Conservation (phyloP, 2,797 vertebrate species). For the Acropternis orthonyx region DNA sequence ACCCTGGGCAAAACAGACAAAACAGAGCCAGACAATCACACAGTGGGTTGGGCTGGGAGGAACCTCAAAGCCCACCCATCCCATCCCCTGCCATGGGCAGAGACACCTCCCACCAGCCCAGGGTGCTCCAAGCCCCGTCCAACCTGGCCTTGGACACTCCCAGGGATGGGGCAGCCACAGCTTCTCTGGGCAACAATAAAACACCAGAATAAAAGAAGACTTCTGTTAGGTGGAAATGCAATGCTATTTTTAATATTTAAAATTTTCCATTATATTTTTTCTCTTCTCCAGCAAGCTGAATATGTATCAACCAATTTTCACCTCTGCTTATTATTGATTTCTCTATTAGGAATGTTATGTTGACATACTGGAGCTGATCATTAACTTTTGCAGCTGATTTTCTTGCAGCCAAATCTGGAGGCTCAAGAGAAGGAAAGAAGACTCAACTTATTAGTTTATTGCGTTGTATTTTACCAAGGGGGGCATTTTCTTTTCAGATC, state of each 20-base stretch:
- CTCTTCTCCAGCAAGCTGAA: not conserved
- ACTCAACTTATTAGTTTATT: not conserved
- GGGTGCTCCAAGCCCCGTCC: accelerated
- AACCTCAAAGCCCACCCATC: too few species aligned
- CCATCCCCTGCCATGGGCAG: not conserved
- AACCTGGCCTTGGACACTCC: not conserved
- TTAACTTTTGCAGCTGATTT: not conserved
- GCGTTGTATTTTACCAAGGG: not conserved
- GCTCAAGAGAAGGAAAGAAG: not conserved
- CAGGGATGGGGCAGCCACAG: not conserved
- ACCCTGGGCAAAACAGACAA: conserved; percentile 61
- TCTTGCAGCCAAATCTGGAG: not conserved
- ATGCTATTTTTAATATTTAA: not conserved
- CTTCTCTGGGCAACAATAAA: not conserved
- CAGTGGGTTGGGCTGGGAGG: too few species aligned
- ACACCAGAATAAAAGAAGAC: not conserved
- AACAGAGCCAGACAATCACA: not conserved
- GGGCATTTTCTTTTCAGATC: not conserved
- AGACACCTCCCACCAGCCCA: not conserved
- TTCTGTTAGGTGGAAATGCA: not conserved
- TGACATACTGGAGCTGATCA: not conserved
- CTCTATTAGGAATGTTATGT: not conserved
- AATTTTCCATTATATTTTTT: not conserved
- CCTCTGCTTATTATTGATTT: not conserved
- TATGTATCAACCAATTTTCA: not conserved